Percentiles rank a stretch among this genome's conserved stretches.
Evolutionary conservation across 2,113 vertebrate genomes (phyloP).

Genomic region (human): DNA sequence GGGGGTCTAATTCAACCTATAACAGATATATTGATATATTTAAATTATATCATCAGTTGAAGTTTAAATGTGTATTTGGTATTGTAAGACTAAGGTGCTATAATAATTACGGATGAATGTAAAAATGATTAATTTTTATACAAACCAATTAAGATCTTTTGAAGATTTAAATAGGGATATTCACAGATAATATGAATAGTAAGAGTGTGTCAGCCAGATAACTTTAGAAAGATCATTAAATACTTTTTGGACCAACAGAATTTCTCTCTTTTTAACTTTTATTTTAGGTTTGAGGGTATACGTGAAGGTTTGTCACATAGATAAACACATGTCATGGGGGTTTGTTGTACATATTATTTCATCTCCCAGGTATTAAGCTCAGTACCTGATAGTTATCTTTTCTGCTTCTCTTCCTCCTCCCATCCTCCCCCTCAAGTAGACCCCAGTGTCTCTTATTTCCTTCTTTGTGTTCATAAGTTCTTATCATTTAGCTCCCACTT

Average conservation of each 20-base stretch:
- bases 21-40: slow-evolving; percentile 11
- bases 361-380: no score
- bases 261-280: background rate
- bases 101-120: background rate
- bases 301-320: no score
- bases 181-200: background rate
- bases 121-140: slow-evolving; percentile 1
- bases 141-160: slow-evolving; percentile 31
- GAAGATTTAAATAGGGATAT: slow-evolving; percentile 16
- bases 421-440: no score
- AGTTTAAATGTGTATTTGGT: slow-evolving; percentile 12
- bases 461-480: no score
- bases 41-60: slow-evolving; percentile 21
- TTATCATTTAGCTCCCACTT: no score
- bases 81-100: background rate
- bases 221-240: slow-evolving; percentile 42
- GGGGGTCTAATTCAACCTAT: background rate
- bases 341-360: no score
- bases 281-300: no score
- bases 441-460: no score
- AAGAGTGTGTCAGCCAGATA: background rate
- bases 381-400: no score
- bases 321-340: no score
- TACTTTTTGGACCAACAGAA: background rate
- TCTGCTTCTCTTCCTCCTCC: no score